These are phyloP conservation scores for Pangasius djambal DNA, from an alignment of 2,797 vertebrate species.

Conservation along the genomic window DNA sequence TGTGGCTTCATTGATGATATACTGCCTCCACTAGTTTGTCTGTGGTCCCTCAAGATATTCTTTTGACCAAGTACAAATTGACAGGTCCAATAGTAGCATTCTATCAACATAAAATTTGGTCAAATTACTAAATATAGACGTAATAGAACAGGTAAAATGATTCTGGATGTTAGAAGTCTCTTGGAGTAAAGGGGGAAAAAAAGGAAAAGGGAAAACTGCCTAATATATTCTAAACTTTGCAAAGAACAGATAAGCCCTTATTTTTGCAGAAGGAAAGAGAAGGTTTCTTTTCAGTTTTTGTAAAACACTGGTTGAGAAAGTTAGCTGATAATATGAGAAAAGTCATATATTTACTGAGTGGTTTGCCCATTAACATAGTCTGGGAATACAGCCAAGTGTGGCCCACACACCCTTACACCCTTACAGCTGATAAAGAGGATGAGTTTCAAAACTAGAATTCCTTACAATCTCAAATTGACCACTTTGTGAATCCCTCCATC, in stretches of 20 bases:
- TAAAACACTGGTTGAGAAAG: not conserved
- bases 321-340: not conserved
- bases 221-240: not conserved
- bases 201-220: not conserved
- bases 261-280: not conserved
- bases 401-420: not conserved
- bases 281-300: not conserved
- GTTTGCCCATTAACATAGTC: conserved; percentile 15
- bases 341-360: conserved; percentile 2
- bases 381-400: conserved; percentile 2
- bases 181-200: not conserved
- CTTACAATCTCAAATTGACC: not conserved
- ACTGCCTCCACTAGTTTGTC: not conserved
- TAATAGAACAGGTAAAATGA: not conserved
- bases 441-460: not conserved
- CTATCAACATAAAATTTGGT: not conserved
- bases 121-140: not conserved
- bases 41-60: not conserved
- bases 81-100: not conserved
- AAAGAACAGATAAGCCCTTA: not conserved
- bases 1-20: not conserved
- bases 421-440: conserved; percentile 5
- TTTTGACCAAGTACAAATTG: not conserved
- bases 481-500: not conserved
- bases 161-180: not conserved